phyloP scores from a whole-genome alignment of 2,113 vertebrate genomes.

The Setophaga petechia region DNA sequence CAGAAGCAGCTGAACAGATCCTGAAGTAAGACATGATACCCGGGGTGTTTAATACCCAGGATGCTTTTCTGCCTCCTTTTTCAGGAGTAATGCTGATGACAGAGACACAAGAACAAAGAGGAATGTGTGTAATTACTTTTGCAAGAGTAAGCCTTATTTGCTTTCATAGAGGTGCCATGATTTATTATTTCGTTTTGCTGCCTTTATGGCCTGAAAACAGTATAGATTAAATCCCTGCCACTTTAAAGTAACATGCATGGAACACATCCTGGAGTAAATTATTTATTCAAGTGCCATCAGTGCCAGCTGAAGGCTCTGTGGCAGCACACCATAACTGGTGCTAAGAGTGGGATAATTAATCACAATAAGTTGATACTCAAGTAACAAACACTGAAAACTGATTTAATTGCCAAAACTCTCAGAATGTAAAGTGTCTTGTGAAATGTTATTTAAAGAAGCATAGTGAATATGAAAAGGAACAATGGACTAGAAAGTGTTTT shows the following conservation, averaged over 20 bases:
- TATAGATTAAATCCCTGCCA: not conserved
- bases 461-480: not conserved
- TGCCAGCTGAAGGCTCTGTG: not conserved
- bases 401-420: conserved; percentile 29
- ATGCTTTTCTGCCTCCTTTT: not conserved
- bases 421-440: not conserved
- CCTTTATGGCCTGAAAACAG: not conserved
- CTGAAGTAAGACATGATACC: not conserved
- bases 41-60: not conserved
- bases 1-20: not conserved
- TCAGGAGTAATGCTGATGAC: not conserved
- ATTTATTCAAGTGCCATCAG: conserved; percentile 13
- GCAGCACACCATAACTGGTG: conserved; percentile 6
- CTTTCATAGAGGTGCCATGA: not conserved
- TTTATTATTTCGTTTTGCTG: not conserved
- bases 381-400: not conserved
- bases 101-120: not conserved
- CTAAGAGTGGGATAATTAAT: conserved; percentile 13
- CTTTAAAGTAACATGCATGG: not conserved
- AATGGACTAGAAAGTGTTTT: not conserved
- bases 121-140: not conserved
- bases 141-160: not conserved
- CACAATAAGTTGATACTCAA: conserved; percentile 8
- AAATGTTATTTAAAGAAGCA: conserved; percentile 46
- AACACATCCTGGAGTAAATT: not conserved